Percentiles rank a stretch among this genome's conserved stretches.
Conservation (phyloP, 1,140 invertebrate genomes). For the Leptinotarsa defecta region DNA sequence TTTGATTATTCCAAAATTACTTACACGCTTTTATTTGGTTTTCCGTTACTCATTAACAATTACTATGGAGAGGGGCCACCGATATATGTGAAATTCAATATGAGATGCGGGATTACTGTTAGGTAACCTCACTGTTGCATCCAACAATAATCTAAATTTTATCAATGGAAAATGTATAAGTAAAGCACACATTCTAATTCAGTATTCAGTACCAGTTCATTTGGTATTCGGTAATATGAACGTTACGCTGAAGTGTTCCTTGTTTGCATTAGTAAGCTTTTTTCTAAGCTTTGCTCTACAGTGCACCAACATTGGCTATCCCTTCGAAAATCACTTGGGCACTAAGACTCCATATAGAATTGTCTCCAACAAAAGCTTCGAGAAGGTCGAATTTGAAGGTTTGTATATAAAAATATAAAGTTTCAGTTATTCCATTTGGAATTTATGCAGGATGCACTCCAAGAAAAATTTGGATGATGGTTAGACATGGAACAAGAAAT, state of each 20-base stretch:
- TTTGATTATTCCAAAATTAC: too few species aligned
- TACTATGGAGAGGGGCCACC: background rate
- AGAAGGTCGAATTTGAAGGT: conserved; percentile 61
- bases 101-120: conserved; percentile 25
- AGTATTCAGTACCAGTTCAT: background rate
- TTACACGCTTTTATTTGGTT: too few species aligned
- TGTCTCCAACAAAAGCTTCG: conserved; percentile 63
- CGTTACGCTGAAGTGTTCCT: background rate
- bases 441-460: conserved; percentile 62
- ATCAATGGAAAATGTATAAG: conserved; percentile 11
- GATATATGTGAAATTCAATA: background rate
- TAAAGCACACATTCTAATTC: conserved; percentile 6
- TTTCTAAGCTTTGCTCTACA: conserved; percentile 17
- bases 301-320: conserved; percentile 31
- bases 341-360: conserved; percentile 68
- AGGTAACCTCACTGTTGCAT: conserved; percentile 18
- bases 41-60: too few species aligned
- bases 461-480: conserved; percentile 67
- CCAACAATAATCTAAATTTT: conserved; percentile 6
- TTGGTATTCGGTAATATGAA: conserved; percentile 1
- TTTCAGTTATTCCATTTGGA: conserved; percentile 25
- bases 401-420: conserved; percentile 29
- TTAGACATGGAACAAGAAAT: conserved; percentile 72
- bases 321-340: conserved; percentile 56
- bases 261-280: conserved; percentile 12